Evolutionary conservation across 2,888 invertebrate genomes (phyloP).

Genomic region (Thumatha senex): DNA sequence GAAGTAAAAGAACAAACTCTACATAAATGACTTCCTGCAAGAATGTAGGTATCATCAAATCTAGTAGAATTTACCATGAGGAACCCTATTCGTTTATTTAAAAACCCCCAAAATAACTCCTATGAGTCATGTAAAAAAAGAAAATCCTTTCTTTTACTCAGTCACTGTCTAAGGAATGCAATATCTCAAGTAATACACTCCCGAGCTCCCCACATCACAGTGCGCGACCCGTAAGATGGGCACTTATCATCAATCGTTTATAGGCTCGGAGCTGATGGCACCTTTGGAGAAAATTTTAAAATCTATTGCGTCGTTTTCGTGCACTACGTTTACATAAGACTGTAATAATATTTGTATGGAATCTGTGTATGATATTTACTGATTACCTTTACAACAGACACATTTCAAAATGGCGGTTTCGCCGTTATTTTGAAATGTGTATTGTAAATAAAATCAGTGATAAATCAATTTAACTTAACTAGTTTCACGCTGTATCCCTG

Average conservation of each 20-base stretch:
- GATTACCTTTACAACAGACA: too few relatives aligned
- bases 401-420: too few relatives aligned
- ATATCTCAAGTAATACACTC: conserved; percentile 9
- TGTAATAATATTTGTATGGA: too few relatives aligned
- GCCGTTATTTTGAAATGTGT: too few relatives aligned
- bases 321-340: not conserved
- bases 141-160: not conserved
- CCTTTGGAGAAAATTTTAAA: not conserved
- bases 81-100: not conserved
- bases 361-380: too few relatives aligned
- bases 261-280: not conserved
- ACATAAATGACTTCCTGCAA: too few relatives aligned
- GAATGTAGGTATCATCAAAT: too few relatives aligned
- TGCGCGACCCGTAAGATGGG: not conserved
- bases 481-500: too few relatives aligned
- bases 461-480: too few relatives aligned
- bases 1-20: too few relatives aligned
- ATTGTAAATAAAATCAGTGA: too few relatives aligned
- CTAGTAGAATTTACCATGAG: not conserved
- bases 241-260: conserved; percentile 6
- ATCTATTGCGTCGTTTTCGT: not conserved
- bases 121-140: not conserved
- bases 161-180: conserved; percentile 3
- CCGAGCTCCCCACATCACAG: not conserved
- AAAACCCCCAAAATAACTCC: not conserved